These are phyloP conservation scores for Dendrophyllia cribrosa DNA, from an alignment of 64 coral and sea anemone genomes.

Conservation along the genomic window DNA sequence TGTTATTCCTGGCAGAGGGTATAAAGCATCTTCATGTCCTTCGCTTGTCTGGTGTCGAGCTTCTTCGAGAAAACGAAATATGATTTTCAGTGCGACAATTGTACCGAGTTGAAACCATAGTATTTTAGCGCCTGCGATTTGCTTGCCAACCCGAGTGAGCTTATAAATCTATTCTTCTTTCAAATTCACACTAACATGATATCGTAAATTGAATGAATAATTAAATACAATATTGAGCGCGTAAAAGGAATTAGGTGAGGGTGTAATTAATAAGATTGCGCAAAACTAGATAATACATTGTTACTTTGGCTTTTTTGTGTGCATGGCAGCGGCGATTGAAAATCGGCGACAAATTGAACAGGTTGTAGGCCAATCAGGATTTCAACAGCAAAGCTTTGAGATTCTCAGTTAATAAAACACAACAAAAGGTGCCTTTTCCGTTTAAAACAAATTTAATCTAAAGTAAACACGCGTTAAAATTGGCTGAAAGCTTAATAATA, in stretches of 20 bases:
- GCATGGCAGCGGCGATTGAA: neutral
- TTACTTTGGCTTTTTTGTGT: slow-evolving; percentile 7
- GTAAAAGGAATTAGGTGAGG: neutral
- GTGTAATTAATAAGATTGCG: slow-evolving; percentile 3
- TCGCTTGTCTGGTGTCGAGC: no score
- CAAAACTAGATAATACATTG: neutral
- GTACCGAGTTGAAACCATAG: neutral
- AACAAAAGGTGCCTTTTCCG: neutral
- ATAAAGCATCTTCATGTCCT: no score
- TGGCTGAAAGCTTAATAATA: neutral
- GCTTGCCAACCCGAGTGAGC: neutral
- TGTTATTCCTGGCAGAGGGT: neutral
- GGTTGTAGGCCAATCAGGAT: neutral
- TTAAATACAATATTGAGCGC: slow-evolving; percentile 3
- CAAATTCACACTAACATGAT: slow-evolving; percentile 6
- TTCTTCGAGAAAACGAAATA: neutral
- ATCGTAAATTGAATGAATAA: slow-evolving; percentile 26
- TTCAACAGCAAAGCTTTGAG: neutral
- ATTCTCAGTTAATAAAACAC: neutral
- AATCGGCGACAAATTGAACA: neutral
- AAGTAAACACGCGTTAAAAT: slow-evolving; percentile 6
- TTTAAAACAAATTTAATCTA: neutral
- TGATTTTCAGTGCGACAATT: neutral
- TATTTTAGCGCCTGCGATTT: neutral
- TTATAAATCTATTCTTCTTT: no score